Percentiles rank a stretch among this genome's conserved stretches.
Conservation (phyloP, 2,888 invertebrate genomes). For the Heliconius hortense region DNA sequence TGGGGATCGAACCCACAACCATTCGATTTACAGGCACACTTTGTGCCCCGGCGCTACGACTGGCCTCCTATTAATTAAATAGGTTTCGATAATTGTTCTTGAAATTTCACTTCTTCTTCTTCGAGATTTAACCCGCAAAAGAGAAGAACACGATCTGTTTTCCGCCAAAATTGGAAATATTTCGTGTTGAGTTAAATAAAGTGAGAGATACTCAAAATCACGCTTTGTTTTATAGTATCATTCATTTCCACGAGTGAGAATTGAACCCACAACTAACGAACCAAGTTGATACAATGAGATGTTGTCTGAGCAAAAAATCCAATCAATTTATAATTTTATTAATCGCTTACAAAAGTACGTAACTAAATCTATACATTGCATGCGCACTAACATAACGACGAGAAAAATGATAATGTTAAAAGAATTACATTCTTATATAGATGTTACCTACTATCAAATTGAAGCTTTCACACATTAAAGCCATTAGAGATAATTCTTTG, state of each 20-base stretch:
- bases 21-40: too few relatives aligned
- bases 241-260: too few relatives aligned
- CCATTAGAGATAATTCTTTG: conserved; percentile 10
- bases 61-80: too few relatives aligned
- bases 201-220: not conserved
- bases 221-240: too few relatives aligned
- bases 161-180: not conserved
- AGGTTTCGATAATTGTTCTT: too few relatives aligned
- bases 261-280: too few relatives aligned
- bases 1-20: too few relatives aligned
- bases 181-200: not conserved
- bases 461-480: conserved; percentile 19
- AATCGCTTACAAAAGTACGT: not conserved
- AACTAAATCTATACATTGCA: not conserved
- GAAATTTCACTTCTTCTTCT: too few relatives aligned
- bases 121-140: not conserved
- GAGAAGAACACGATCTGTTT: not conserved
- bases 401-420: conserved; percentile 1
- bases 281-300: too few relatives aligned
- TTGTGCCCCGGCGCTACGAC: too few relatives aligned
- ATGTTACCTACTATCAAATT: conserved; percentile 1
- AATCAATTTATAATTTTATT: too few relatives aligned
- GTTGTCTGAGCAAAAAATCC: too few relatives aligned
- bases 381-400: not conserved
- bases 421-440: conserved; percentile 7